phyloP scores from a whole-genome alignment of 2,113 vertebrate genomes.

The Dolichotis patagonum region DNA sequence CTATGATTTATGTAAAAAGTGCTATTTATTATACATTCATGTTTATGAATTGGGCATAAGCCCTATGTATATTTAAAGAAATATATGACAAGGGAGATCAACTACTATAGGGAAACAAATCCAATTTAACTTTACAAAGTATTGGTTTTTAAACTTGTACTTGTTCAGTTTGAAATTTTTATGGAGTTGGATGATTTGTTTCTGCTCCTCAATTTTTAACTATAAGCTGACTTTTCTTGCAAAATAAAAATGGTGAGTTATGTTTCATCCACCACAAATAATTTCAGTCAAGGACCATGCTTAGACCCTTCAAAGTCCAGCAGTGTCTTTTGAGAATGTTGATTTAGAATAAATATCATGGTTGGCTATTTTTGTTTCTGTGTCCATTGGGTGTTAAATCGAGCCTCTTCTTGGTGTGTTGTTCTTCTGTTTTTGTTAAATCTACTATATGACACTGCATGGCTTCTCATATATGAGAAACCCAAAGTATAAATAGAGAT shows the following conservation, averaged over 20 bases:
- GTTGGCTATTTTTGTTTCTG: not conserved
- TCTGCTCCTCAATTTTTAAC: not conserved
- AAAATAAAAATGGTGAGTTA: conserved; percentile 3
- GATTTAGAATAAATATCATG: not conserved
- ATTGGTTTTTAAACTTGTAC: not conserved
- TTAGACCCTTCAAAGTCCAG: not conserved
- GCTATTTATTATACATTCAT: not conserved
- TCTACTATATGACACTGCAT: not conserved
- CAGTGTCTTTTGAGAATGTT: not conserved
- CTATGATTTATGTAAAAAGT: not conserved
- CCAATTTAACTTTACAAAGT: conserved; percentile 30
- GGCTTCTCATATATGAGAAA: not conserved
- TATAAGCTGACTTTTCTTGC: not conserved
- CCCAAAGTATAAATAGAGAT: not conserved
- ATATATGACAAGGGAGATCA: not conserved
- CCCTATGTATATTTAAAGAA: conserved; percentile 3
- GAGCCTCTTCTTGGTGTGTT: not conserved
- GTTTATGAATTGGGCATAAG: not conserved
- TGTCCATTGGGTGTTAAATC: not conserved
- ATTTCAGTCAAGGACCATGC: not conserved
- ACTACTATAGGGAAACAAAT: not conserved
- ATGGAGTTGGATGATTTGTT: not conserved
- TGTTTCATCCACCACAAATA: not conserved
- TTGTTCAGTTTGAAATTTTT: conserved; percentile 12
- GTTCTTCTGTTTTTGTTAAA: not conserved